Base-by-base conservation (phyloP, 1,140 invertebrate species). In the Trichonephila clavipes region DNA sequence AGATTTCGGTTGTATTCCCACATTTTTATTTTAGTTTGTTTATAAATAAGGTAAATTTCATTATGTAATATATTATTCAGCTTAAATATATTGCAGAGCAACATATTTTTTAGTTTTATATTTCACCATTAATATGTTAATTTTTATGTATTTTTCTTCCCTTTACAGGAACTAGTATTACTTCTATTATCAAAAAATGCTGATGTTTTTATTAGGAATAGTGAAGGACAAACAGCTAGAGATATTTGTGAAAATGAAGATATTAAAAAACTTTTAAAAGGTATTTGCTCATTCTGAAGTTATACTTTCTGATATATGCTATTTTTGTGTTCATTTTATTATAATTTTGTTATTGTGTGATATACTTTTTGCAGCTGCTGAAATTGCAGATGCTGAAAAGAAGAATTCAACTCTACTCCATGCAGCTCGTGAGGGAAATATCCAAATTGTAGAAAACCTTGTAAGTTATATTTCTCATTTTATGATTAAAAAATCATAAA, bases 371-470 rank as follows among this genome's bases (percentile, higher is more conserved):
- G 66, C 88, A 95, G 97, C 97, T 14, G 97, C 97, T 44, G 97
- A 97, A 95, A 95, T 96, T 51, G 96, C 96, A 64, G 97, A 97
- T 95, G 95, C 96, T 10, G 95, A 96, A 92, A 94, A 94, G 77
- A 94, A 94, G 51, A 97, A 97, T 95, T 96, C 96, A 21, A 95
- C 95, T 77, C 96, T 97, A n/a, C 95, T 97, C 34, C 96, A 96
- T 28, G 97, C 97, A n/a, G 97, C 97, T 4, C 96, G 96, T 90
- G 96, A 97, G 88, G 97, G 97, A 14, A 95, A 96, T 87, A 94
- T 97, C 18, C 96, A 97, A 0, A 95, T 95, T n/a, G 95, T 97
- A 40, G 96, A 96, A 94, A 95, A 96, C 92, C 94, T 97, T 96
- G 97, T 97, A 95, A 86, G 94, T 90, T 64, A 59, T 77, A 40